Conservation (phyloP, 2,888 invertebrate genomes). For the Leptarthrus brevirostris region DNA sequence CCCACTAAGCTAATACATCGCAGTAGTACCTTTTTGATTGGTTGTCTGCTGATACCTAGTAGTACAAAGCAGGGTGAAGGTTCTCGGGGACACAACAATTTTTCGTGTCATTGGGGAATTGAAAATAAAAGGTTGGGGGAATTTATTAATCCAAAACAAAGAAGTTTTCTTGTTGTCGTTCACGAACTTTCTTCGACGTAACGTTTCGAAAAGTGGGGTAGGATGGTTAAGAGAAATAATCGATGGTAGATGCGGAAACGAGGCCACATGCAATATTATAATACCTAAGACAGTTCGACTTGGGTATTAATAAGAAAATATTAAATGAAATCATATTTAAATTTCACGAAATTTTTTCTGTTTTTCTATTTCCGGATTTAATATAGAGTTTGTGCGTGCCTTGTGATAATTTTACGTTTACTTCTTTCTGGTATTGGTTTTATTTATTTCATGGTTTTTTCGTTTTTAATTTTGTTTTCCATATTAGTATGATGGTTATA, state of each 20-base stretch:
- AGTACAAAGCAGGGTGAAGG: slow-evolving; percentile 29
- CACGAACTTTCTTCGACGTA: slow-evolving; percentile 13
- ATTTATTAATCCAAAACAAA: slow-evolving; percentile 35
- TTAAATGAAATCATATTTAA: slow-evolving; percentile 17
- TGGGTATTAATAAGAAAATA: slow-evolving; percentile 35
- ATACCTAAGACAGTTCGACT: slow-evolving; percentile 6
- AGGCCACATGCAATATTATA: slow-evolving; percentile 39
- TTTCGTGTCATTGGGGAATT: background rate
- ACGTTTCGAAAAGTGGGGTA: slow-evolving; percentile 35
- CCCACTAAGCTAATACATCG: background rate
- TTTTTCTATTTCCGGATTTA: slow-evolving; percentile 37
- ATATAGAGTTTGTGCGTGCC: too few relatives aligned
- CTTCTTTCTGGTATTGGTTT: too few relatives aligned
- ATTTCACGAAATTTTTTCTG: slow-evolving; percentile 8
- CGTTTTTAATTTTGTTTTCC: too few relatives aligned
- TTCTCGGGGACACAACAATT: background rate
- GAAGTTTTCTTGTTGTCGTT: slow-evolving; percentile 5
- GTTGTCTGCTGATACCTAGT: slow-evolving; percentile 23
- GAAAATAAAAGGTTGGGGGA: slow-evolving; percentile 4
- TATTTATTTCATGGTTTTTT: too few relatives aligned
- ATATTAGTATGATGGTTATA: too few relatives aligned
- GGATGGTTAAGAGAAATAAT: slow-evolving; percentile 4
- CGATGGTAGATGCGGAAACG: slow-evolving; percentile 1
- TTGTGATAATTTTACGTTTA: too few relatives aligned
- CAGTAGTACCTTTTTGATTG: background rate